These are phyloP conservation scores for Thunnus albacares DNA, from an alignment of 2,797 vertebrate species.

Conservation along the genomic window DNA sequence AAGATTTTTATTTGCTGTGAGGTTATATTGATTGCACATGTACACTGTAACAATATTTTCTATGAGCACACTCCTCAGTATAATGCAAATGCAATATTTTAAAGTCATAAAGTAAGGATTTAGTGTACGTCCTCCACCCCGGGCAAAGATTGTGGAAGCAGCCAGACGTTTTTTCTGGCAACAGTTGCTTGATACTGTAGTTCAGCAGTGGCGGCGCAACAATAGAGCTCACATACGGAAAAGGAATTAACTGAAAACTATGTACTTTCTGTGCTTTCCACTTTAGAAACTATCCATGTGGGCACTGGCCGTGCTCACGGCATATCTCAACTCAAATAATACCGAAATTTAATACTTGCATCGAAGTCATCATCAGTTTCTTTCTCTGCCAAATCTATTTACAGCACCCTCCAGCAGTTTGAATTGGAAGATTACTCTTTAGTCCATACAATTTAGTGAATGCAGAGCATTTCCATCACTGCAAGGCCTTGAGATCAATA, in stretches of 20 bases:
- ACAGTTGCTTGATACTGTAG: constrained; percentile 28
- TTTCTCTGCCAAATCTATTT: constrained; percentile 70
- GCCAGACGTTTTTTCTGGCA: constrained; percentile 39
- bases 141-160: constrained; percentile 12
- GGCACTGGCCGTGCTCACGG: constrained; percentile 35
- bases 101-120: constrained; percentile 60
- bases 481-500: constrained; percentile 76
- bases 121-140: constrained; percentile 38
- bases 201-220: constrained; percentile 27
- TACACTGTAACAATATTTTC: constrained; percentile 35
- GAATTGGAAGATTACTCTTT: constrained; percentile 81
- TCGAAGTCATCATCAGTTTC: constrained; percentile 68
- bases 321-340: constrained; percentile 57
- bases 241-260: constrained; percentile 52
- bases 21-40: constrained; percentile 22
- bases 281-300: constrained; percentile 56
- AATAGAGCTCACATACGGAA: constrained; percentile 39
- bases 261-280: constrained; percentile 40
- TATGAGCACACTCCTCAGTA: constrained; percentile 18
- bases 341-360: constrained; percentile 53
- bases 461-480: constrained; percentile 69
- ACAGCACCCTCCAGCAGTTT: constrained; percentile 62
- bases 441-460: constrained; percentile 75
- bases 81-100: constrained; percentile 58
- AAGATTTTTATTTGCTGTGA: constrained; percentile 32